Percentiles rank a stretch among this genome's conserved stretches.
Evolutionary conservation across 2,888 invertebrate genomes (phyloP).

Genomic region (Pinctada fucata): DNA sequence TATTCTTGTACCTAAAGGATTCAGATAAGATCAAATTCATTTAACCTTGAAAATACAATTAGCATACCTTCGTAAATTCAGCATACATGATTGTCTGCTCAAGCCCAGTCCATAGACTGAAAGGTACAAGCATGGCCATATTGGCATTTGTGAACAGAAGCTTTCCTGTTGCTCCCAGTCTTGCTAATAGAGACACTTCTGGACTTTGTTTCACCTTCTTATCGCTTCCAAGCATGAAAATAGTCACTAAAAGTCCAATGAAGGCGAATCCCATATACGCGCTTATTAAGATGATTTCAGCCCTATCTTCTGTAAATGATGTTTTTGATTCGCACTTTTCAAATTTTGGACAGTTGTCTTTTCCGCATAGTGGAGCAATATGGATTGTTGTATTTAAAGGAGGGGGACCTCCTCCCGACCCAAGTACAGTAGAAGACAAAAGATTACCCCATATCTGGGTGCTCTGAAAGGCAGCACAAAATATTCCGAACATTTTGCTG

Average conservation of each 20-base stretch:
- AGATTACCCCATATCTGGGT: conserved; percentile 59
- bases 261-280: conserved; percentile 53
- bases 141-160: conserved; percentile 51
- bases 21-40: no score
- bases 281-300: conserved; percentile 50
- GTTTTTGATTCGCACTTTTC: conserved; percentile 19
- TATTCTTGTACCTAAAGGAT: no score
- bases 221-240: conserved; percentile 50
- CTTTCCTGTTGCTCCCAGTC: conserved; percentile 49
- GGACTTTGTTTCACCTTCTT: conserved; percentile 41
- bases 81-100: conserved; percentile 58
- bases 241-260: conserved; percentile 52
- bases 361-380: conserved; percentile 47
- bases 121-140: conserved; percentile 56
- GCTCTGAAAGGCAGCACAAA: conserved; percentile 61
- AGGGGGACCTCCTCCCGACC: background rate
- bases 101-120: conserved; percentile 56
- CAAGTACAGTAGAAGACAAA: conserved; percentile 50
- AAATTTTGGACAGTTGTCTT: conserved; percentile 51
- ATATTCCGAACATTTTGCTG: conserved; percentile 57
- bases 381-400: conserved; percentile 21
- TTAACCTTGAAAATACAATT: background rate
- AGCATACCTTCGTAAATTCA: conserved; percentile 59
- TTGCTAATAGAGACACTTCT: conserved; percentile 32
- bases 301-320: conserved; percentile 35